phyloP scores from a whole-genome alignment of 2,888 invertebrate genomes.

The Heliconius charithonia region DNA sequence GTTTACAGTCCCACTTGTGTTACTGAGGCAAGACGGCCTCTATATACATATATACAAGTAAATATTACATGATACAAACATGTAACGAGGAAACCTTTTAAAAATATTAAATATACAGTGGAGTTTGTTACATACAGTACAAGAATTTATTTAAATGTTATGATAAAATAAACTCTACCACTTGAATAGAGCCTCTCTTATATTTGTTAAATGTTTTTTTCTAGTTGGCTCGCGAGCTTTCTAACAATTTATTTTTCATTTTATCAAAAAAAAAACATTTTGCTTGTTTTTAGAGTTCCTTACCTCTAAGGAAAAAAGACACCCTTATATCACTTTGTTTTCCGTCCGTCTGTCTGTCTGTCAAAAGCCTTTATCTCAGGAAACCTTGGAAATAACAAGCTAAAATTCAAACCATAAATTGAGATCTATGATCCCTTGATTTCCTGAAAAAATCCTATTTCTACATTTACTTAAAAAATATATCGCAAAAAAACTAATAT shows the following conservation, averaged over 20 bases:
- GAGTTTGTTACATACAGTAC: neutral
- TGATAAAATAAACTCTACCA: constrained; percentile 9
- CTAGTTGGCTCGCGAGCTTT: neutral
- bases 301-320: too few species aligned
- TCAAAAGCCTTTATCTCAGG: too few species aligned
- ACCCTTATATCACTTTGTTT: too few species aligned
- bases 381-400: too few species aligned
- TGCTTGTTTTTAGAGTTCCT: neutral
- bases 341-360: too few species aligned
- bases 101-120: constrained; percentile 3
- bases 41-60: neutral
- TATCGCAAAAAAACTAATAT: too few species aligned
- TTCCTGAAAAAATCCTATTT: too few species aligned
- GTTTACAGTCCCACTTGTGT: neutral
- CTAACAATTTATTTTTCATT: constrained; percentile 1
- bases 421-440: too few species aligned
- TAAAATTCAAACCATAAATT: too few species aligned
- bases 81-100: neutral
- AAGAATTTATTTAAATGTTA: neutral
- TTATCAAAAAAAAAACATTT: neutral
- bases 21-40: too few species aligned
- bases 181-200: constrained; percentile 1
- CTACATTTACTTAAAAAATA: too few species aligned
- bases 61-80: neutral
- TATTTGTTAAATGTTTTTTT: constrained; percentile 16